These are phyloP conservation scores for Microtus oregoni DNA, from an alignment of 2,113 vertebrate species.

Conservation along the genomic window DNA sequence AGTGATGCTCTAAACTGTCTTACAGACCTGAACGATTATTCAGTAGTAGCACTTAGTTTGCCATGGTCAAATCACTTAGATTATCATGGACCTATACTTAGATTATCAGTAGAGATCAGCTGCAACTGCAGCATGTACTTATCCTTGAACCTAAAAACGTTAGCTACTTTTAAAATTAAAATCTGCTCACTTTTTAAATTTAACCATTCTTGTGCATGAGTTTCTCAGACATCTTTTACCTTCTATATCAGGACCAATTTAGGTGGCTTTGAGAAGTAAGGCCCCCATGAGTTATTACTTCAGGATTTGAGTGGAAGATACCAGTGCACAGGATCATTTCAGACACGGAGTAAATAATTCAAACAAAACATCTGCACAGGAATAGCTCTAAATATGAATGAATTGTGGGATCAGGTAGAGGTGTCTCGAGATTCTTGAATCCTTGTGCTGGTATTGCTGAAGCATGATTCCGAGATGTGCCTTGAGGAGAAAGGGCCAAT, in stretches of 20 bases:
- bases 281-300: neutral
- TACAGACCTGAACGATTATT: conserved; percentile 41
- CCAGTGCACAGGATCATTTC: neutral
- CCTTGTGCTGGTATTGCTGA: neutral
- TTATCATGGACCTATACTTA: neutral
- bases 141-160: neutral
- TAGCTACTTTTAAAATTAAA: conserved; percentile 14
- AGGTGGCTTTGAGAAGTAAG: conserved; percentile 41
- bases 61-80: neutral
- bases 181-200: neutral
- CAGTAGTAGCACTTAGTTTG: conserved; percentile 49
- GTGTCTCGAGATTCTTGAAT: neutral
- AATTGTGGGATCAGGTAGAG: neutral
- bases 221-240: neutral
- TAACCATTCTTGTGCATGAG: neutral
- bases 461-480: neutral
- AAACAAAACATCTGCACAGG: neutral
- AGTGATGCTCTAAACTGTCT: conserved; percentile 56
- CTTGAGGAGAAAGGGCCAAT: neutral
- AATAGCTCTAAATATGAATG: neutral
- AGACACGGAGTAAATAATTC: neutral
- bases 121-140: neutral
- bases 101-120: neutral
- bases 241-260: neutral
- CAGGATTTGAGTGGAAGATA: neutral